Percentiles rank a stretch among this genome's conserved stretches.
phyloP scores from a whole-genome alignment of 2,797 vertebrate genomes.

The Naso thynnoides region DNA sequence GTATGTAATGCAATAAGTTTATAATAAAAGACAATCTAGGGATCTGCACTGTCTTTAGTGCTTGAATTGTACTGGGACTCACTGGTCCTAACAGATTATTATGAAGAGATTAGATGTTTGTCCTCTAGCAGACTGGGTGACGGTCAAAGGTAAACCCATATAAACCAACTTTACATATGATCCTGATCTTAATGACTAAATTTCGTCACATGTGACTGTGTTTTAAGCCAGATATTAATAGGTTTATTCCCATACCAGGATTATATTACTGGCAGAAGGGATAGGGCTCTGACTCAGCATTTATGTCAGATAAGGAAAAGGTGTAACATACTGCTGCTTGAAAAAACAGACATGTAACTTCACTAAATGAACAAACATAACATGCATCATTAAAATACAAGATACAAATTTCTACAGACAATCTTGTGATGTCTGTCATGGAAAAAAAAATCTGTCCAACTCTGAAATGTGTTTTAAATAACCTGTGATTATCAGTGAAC shows the following conservation, averaged over 20 bases:
- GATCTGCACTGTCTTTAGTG: too few relatives aligned
- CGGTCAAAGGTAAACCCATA: slow-evolving; percentile 7
- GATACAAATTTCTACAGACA: too few relatives aligned
- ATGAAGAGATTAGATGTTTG: slow-evolving; percentile 13
- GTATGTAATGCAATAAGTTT: too few relatives aligned
- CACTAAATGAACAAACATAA: too few relatives aligned
- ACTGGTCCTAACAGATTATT: too few relatives aligned
- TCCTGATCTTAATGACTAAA: slow-evolving; percentile 7
- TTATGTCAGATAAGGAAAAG: not conserved
- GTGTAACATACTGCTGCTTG: too few relatives aligned
- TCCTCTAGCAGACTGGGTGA: not conserved
- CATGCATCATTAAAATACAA: too few relatives aligned
- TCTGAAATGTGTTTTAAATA: slow-evolving; percentile 1
- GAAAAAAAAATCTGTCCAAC: not conserved
- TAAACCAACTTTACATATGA: slow-evolving; percentile 3
- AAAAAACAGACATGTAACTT: too few relatives aligned
- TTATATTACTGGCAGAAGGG: not conserved
- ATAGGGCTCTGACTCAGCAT: not conserved
- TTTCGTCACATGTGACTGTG: not conserved
- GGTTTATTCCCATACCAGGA: not conserved
- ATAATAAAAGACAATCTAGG: too few relatives aligned
- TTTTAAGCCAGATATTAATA: not conserved
- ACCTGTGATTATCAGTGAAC: slow-evolving; percentile 1
- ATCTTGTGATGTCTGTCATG: not conserved
- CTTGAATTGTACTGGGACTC: too few relatives aligned